Base-by-base conservation (phyloP, 2,888 invertebrate genomes). In the Eupithecia vulgata region DNA sequence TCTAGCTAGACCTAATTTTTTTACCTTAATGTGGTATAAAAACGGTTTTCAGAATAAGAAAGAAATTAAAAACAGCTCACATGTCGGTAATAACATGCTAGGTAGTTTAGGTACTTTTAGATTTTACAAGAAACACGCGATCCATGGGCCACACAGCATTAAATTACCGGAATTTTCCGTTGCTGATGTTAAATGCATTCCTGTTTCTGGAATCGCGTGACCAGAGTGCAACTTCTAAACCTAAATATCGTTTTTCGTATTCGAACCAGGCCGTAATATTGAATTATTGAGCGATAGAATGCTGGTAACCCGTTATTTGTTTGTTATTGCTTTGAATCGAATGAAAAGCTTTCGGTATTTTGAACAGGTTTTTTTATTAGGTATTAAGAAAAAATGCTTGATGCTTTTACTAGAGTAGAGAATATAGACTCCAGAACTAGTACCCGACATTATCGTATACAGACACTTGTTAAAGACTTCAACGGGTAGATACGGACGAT, bases 181-280 rank as follows among this genome's bases (percentile, higher is more conserved):
- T 84, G 88, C 85, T 89, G 89, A 88, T 91, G 90, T 88, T 90
- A 90, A 91, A 91, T 91, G 91, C 90, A 91, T 92, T 92, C 91
- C 88, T 84, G 84, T 85, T 86, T 81, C 86, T 84, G 87, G 86
- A 88, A 89, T 92, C 89, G 92, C 92, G 91, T 92, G 92, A 81
- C 81, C 82, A 81, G 82, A 81, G 82, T 84, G 83, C 79, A 83
- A 84, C 82, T 84, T 83, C 84, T 81, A 78, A 82, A 73, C 74
- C 66, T 72, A 73, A 76, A 79, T 78, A 76, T 75, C 74, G 79
- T 80, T 78, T 76, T 75, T 79, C 72, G 73, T 75, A 68, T 75
- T 71, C 74, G 73, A 77, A 78, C 74, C 74, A 78, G 75, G 77
- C 76, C 35, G 35, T 67, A 52, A 48, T 67, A 74, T 66, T 66